phyloP scores from a whole-genome alignment of 2,888 invertebrate species.

The Microdon myrmicae region DNA sequence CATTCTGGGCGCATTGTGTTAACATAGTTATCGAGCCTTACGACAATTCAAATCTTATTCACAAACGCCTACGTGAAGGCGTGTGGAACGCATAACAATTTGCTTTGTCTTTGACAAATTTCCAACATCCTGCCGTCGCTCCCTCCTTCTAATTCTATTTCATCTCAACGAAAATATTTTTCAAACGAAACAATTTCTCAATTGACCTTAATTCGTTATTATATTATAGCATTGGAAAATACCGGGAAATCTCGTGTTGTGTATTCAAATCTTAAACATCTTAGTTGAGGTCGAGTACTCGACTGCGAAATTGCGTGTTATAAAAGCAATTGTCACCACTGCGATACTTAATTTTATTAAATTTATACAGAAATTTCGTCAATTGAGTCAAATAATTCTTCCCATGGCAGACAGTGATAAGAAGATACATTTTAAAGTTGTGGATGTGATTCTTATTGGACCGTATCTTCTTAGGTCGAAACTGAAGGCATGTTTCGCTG shows the following conservation, averaged over 20 bases:
- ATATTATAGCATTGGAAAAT: slow-evolving; percentile 27
- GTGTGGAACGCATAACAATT: slow-evolving; percentile 2
- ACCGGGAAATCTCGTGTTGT: slow-evolving; percentile 27
- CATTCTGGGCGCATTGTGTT: too few relatives aligned
- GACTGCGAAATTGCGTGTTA: too few relatives aligned
- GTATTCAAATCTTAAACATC: slow-evolving; percentile 7
- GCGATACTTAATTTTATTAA: slow-evolving; percentile 1
- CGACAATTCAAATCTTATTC: background rate
- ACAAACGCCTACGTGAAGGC: slow-evolving; percentile 12
- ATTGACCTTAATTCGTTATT: slow-evolving; percentile 35
- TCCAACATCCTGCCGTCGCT: slow-evolving; percentile 3
- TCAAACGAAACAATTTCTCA: slow-evolving; percentile 23
- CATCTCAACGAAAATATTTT: slow-evolving; percentile 14
- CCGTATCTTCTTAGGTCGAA: too few relatives aligned
- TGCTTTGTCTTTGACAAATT: slow-evolving; percentile 16
- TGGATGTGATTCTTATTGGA: too few relatives aligned
- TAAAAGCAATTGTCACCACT: background rate
- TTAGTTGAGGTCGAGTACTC: background rate
- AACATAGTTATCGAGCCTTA: too few relatives aligned
- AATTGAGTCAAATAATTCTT: slow-evolving; percentile 13
- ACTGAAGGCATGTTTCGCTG: too few relatives aligned
- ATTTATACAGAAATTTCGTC: slow-evolving; percentile 4
- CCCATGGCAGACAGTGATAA: slow-evolving; percentile 9
- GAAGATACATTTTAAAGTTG: too few relatives aligned
- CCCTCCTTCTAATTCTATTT: background rate